Evolutionary conservation across 2,113 vertebrate species (phyloP).

Genomic region (Sturnira hondurensis): DNA sequence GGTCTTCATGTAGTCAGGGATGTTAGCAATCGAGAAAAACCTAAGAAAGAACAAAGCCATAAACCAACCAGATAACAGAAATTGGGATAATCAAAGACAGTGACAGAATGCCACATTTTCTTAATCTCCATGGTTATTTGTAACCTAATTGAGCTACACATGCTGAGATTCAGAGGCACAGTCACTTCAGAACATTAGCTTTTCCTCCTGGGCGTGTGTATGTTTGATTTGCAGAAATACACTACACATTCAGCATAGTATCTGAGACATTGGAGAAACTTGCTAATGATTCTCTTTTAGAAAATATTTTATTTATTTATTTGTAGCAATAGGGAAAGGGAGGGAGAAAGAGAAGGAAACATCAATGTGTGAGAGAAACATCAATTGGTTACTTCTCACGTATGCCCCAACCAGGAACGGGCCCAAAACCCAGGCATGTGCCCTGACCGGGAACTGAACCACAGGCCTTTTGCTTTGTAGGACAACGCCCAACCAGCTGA

Average conservation of each 20-base stretch:
- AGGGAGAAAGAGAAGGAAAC: no score
- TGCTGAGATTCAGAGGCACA: not conserved
- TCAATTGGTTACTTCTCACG: no score
- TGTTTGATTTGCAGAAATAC: not conserved
- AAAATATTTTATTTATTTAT: no score
- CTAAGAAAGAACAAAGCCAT: not conserved
- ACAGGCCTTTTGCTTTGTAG: no score
- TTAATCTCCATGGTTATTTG: not conserved
- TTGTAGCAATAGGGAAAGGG: no score
- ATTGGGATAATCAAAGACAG: not conserved
- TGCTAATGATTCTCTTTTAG: not conserved
- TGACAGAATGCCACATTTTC: not conserved
- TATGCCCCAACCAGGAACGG: no score
- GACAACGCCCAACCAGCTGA: no score
- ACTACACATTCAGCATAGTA: not conserved
- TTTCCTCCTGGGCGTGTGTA: not conserved
- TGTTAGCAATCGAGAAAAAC: not conserved
- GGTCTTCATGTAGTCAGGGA: not conserved
- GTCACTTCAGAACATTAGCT: not conserved
- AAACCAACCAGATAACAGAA: not conserved
- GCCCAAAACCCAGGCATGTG: no score
- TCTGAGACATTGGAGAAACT: not conserved
- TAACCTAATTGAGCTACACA: fast-evolving
- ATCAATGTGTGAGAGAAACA: no score
- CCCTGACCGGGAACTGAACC: no score